phyloP scores from a whole-genome alignment of 2,888 invertebrate species.

The Leistus spinibarbis region DNA sequence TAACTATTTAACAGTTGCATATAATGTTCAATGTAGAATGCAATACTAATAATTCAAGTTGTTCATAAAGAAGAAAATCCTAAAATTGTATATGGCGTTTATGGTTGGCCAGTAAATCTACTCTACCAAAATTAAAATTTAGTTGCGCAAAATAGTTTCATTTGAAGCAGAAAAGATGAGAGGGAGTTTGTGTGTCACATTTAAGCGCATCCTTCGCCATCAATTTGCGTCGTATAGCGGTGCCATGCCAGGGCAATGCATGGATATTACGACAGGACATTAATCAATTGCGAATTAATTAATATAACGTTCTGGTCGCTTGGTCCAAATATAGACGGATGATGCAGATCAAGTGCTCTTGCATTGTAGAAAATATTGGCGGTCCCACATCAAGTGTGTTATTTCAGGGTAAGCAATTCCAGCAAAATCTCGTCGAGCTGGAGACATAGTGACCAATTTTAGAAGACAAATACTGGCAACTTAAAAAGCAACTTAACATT shows the following conservation, averaged over 20 bases:
- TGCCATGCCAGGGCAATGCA: background rate
- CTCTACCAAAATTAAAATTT: background rate
- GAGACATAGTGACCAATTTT: background rate
- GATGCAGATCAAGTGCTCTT: background rate
- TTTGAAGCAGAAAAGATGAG: background rate
- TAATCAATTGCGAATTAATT: conserved; percentile 9
- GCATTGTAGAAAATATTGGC: background rate
- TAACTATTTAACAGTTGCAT: too few species aligned
- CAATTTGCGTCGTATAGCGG: background rate
- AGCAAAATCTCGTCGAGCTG: background rate
- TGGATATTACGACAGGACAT: conserved; percentile 4
- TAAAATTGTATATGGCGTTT: too few species aligned
- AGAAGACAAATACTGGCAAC: background rate
- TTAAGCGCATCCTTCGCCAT: background rate
- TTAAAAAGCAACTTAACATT: background rate
- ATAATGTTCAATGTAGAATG: too few species aligned
- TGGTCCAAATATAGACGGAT: background rate
- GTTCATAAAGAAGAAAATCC: too few species aligned
- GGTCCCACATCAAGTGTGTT: background rate
- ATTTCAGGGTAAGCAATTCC: background rate
- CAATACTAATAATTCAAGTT: too few species aligned
- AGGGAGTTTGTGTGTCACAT: background rate
- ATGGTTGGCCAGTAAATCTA: too few species aligned
- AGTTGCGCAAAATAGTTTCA: background rate
- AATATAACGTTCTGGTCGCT: conserved; percentile 1